Evolutionary conservation across 2,113 vertebrate species (phyloP), one percentile per base, ranked within the genome.

Genomic region (Sebastes fasciatus): DNA sequence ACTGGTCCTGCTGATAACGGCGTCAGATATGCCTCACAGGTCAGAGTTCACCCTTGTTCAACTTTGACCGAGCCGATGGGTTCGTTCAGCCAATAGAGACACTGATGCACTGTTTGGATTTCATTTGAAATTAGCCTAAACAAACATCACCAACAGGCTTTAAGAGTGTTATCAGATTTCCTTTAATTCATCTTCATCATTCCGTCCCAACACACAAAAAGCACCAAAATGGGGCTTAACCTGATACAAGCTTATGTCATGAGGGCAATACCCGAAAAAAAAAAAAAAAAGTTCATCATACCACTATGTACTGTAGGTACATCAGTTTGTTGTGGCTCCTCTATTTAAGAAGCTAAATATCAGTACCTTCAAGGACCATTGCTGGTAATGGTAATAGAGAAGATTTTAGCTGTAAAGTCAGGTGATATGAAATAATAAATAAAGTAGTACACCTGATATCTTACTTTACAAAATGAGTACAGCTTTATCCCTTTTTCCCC

Each of bases 131-230:
- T n/a, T 0, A 55, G 34, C 34, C 34, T 34, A 34, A 4, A n/a
- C 1, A 34, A 63, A 55, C 69, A 65, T 21, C 14, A 64, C 6
- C 9, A 65, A 58, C 6, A 60, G 42, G 23, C 23, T 46, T 40
- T 21, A 46, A n/a, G 11, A 58, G 23, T 57, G 34, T 62, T 14
- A n/a, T 40, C n/a, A 46, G 19, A 51, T 60, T 23, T 65, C 34
- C 46, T 72, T 77, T 78, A 84, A 84, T 73, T 66, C 34, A 58
- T 61, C n/a, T 60, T 83, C 26, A 43, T 34, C 34, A 34, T 34
- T 34, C 34, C 34, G 34, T 34, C 2, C 5, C 7, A 3, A n/a
- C 19, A 57, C 54, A 49, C 23, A 62, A 6, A 69, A 19, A 40
- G 12, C 45, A 66, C 52, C 62, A 52, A 61, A 16, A 60, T 2